Base-by-base conservation (phyloP, 2,888 invertebrate genomes). In the Idaea aversata region DNA sequence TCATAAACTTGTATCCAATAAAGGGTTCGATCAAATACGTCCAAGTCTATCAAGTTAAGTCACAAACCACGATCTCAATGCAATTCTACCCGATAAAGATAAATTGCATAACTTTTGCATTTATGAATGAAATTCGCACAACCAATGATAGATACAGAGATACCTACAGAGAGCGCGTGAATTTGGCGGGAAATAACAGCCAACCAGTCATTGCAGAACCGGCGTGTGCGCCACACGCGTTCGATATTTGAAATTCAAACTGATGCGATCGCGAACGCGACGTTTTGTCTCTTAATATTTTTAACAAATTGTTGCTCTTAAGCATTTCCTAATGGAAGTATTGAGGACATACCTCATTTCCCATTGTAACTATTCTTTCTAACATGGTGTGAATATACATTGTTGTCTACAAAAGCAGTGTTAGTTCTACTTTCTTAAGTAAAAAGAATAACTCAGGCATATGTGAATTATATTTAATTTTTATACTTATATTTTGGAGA, bases 151-250 rank as follows among this genome's bases (percentile, higher is more conserved):
- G 47, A 13, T 13, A 47, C 4, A 47, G 47, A 47, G 7, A 47
- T 13, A n/a, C n/a, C n/a, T n/a, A 13, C 4, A 47, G 13, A 47
- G 47, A 47, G 47, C 78, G 78, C 81, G 77, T 84, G 82, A 78
- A 88, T 90, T 88, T 89, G 90, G 91, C 91, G 91, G 88, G 88
- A 92, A 92, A 88, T 82, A 76, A 75, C 81, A 76, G 81, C 65
- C 78, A 74, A 78, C 83, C 87, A 92, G 91, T 91, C 81, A 77
- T 80, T 85, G 82, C 81, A 80, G 82, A 85, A 84, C 81, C 87
- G 84, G 90, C 90, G 91, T 88, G 90, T 86, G 90, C 88, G 91
- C 86, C 78, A 81, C 93, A 91, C 93, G 93, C 90, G 90, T 89
- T 79, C 82, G 75, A 78, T 80, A 81, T 81, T 81, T 76, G 77